These are phyloP conservation scores for Hypselothyrea guttata DNA, from an alignment of 2,888 invertebrate species.

Conservation along the genomic window DNA sequence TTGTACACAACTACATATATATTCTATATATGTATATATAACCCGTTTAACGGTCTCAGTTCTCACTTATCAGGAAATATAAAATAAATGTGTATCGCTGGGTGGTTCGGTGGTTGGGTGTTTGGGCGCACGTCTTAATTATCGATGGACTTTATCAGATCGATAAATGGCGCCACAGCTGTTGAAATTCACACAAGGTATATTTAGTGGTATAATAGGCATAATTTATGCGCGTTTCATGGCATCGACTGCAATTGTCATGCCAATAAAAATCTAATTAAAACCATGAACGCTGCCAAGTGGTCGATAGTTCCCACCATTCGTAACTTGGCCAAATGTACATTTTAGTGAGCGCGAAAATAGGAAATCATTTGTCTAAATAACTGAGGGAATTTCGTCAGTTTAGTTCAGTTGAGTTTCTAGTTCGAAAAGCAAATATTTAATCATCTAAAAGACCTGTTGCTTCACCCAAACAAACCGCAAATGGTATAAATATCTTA, in stretches of 20 bases:
- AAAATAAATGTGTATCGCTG: background rate
- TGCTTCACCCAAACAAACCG: constrained; percentile 3
- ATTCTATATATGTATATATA: background rate
- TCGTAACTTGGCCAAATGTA: constrained; percentile 12
- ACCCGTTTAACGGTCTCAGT: constrained; percentile 5
- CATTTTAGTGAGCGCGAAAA: constrained; percentile 22
- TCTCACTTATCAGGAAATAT: too few relatives aligned
- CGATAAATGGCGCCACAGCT: constrained; percentile 20
- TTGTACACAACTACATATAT: constrained; percentile 1
- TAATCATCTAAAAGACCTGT: constrained; percentile 57
- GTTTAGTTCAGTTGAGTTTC: constrained; percentile 34
- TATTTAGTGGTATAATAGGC: background rate
- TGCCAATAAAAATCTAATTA: constrained; percentile 22
- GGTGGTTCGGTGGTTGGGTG: background rate
- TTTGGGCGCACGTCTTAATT: constrained; percentile 16
- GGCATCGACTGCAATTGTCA: constrained; percentile 22
- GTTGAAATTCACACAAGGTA: constrained; percentile 26
- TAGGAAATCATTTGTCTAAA: constrained; percentile 64
- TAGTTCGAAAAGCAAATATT: constrained; percentile 46
- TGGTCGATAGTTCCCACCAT: background rate
- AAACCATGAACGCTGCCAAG: constrained; percentile 18
- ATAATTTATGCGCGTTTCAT: constrained; percentile 15
- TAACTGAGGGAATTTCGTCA: constrained; percentile 53
- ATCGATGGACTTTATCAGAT: constrained; percentile 39
- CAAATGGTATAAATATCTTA: constrained; percentile 47